These are phyloP conservation scores for Zaprionus ghesquierei DNA, from an alignment of 1,140 invertebrate genomes.

Conservation along the genomic window DNA sequence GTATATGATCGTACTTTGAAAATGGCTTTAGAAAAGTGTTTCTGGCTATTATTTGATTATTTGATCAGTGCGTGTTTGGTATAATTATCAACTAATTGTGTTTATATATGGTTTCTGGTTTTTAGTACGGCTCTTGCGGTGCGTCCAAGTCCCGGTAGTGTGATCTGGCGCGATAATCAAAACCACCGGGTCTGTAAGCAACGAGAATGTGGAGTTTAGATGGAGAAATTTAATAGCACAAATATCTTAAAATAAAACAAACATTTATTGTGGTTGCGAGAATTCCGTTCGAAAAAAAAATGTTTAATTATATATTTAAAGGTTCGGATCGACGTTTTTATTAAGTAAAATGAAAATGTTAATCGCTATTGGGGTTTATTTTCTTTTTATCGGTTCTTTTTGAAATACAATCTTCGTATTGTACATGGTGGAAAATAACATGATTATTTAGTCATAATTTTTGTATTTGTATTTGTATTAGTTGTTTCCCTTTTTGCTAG, in stretches of 20 bases:
- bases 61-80: slow-evolving; percentile 12
- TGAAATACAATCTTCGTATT: slow-evolving; percentile 45
- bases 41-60: background rate
- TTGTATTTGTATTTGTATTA: slow-evolving; percentile 11
- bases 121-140: slow-evolving; percentile 88
- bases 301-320: background rate
- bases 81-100: slow-evolving; percentile 27
- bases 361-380: slow-evolving; percentile 2
- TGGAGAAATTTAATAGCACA: slow-evolving; percentile 19
- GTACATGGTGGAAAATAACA: slow-evolving; percentile 22
- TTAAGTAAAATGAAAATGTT: slow-evolving; percentile 10
- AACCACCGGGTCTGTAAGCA: slow-evolving; percentile 86
- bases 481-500: slow-evolving; percentile 30
- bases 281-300: slow-evolving; percentile 3
- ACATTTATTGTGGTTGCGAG: slow-evolving; percentile 8
- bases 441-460: background rate
- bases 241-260: slow-evolving; percentile 34
- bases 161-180: slow-evolving; percentile 92
- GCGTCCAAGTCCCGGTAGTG: slow-evolving; percentile 96
- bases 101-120: slow-evolving; percentile 13
- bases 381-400: slow-evolving; percentile 1
- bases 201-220: slow-evolving; percentile 69
- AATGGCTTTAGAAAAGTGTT: background rate
- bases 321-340: slow-evolving; percentile 3
- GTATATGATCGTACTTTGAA: background rate